Evolutionary conservation across 2,113 vertebrate species (phyloP), one percentile per base, ranked within the genome.

Genomic region (Spizaetus ornatus): DNA sequence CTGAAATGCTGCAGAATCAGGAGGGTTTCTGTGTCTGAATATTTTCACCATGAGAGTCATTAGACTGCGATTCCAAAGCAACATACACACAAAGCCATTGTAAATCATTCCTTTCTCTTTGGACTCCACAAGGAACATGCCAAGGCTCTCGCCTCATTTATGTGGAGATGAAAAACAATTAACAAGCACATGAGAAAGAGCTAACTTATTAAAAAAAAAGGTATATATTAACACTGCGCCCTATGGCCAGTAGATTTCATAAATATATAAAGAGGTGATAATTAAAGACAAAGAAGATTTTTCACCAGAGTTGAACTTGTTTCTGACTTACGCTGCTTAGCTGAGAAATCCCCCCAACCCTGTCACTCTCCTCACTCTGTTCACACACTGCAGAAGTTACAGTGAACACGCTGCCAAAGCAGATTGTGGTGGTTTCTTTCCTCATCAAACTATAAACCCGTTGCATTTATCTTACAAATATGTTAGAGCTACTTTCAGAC

Each of bases 361-460:
- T 95, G 53, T 82, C 86, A 82, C 56, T 91, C 56, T 85, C 34
- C 40, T 89, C 62, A 53, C 70, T 85, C 52, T 85, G 74, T 96
- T 96, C 95, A 94, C 91, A 94, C 73, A 45, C 91, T 91, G 62
- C 52, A 85, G 81, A 97, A 95, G 91, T 96, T 91, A 79, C 61
- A 89, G 91, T 1, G 36, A 97, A 80, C 58, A 58, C 62, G 36
- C 70, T 96, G 95, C 93, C 83, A 89, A 96, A 89, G 58, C 86
- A 97, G 91, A 95, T 93, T 92, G 95, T 84, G 80, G 83, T 90
- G 72, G 32, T 90, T 97, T 86, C 88, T 92, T 95, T 82, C 70
- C 52, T 86, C 69, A 88, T 92, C 86, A 82, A 91, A 85, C 43
- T 86, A 45, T 65, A 82, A 87, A 96, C 79, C 66, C 65, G 40